These are phyloP conservation scores for Pipistrellus pygmaeus DNA, from an alignment of 2,797 vertebrate genomes.

Conservation along the genomic window DNA sequence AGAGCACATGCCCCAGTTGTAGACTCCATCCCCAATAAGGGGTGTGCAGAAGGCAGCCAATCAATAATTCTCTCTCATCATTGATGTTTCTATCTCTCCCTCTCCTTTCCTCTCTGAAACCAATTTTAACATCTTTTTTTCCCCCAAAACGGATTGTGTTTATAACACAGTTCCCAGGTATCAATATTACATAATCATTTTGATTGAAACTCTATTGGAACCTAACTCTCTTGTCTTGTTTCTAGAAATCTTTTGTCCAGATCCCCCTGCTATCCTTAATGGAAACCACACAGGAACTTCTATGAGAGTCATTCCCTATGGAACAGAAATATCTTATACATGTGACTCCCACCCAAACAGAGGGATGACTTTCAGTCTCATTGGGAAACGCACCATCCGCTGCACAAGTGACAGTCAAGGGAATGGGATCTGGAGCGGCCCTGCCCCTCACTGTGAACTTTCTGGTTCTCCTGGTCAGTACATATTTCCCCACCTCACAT, in stretches of 20 bases:
- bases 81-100: no score
- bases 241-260: conserved; percentile 61
- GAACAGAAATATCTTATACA: conserved; percentile 68
- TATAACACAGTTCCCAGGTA: neutral
- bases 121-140: no score
- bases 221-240: neutral
- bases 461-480: conserved; percentile 52
- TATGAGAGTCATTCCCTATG: conserved; percentile 59
- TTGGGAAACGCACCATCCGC: conserved; percentile 60
- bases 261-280: neutral
- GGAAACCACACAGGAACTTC: conserved; percentile 48
- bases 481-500: neutral
- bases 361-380: neutral
- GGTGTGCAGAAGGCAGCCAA: no score
- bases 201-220: neutral
- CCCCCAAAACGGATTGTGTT: neutral
- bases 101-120: no score
- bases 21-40: no score
- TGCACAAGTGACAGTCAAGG: conserved; percentile 7
- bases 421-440: neutral
- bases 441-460: neutral
- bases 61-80: no score
- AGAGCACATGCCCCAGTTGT: no score
- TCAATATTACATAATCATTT: neutral
- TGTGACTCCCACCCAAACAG: neutral